Conservation (phyloP, 2,113 vertebrate species). For the Odocoileus virginianus region DNA sequence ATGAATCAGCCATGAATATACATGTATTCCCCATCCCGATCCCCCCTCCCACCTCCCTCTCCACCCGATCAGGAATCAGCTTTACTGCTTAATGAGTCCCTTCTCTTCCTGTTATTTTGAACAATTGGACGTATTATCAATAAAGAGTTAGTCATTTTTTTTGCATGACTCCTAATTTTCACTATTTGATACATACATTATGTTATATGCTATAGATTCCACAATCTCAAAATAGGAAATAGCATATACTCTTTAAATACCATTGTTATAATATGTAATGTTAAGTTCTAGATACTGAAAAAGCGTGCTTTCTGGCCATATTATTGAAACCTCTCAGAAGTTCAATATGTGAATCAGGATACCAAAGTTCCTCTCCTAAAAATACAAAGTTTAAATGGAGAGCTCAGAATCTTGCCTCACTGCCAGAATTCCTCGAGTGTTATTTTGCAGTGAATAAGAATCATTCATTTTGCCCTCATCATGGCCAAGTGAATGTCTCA, state of each 20-base stretch:
- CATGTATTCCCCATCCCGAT: no score
- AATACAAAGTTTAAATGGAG: not conserved
- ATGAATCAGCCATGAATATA: no score
- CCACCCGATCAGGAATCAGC: not conserved
- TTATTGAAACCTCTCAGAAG: not conserved
- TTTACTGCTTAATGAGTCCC: not conserved
- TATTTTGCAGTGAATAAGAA: conserved; percentile 60
- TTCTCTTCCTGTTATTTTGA: not conserved
- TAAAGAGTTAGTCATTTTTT: not conserved
- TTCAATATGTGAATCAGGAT: not conserved
- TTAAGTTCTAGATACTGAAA: not conserved
- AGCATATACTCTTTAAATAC: not conserved
- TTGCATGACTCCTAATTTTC: not conserved
- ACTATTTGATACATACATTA: not conserved
- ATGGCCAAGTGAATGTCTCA: conserved; percentile 62
- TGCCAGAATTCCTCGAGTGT: not conserved
- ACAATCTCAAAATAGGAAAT: not conserved
- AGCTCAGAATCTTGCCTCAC: not conserved
- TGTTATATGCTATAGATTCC: not conserved
- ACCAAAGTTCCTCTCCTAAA: not conserved
- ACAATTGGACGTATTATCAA: not conserved
- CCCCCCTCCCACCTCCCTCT: no score
- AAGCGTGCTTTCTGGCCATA: not conserved
- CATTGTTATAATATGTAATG: not conserved
- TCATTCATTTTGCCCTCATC: conserved; percentile 68